phyloP scores from a whole-genome alignment of 2,888 invertebrate species.

The Ametastegia equiseti region DNA sequence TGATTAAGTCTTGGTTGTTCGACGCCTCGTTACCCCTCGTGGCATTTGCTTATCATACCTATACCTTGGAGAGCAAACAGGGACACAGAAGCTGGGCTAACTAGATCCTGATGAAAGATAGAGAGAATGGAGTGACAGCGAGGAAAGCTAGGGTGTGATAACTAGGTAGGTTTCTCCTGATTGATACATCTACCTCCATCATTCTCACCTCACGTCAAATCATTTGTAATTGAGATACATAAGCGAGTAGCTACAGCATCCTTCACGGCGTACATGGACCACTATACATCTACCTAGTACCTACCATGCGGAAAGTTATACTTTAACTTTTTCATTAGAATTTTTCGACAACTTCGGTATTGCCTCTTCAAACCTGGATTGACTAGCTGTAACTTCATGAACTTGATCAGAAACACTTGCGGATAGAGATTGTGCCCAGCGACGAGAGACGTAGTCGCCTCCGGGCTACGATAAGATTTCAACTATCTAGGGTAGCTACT shows the following conservation, averaged over 20 bases:
- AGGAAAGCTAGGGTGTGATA: not conserved
- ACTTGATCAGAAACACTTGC: not conserved
- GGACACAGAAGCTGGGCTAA: not conserved
- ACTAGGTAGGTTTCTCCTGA: no score
- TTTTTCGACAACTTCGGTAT: not conserved
- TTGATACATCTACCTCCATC: not conserved
- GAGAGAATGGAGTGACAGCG: not conserved
- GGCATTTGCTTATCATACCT: constrained; percentile 1
- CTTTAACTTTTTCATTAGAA: no score
- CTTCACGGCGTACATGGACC: not conserved
- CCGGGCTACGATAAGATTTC: not conserved
- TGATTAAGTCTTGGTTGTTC: constrained; percentile 30
- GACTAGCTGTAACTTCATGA: not conserved
- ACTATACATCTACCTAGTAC: not conserved
- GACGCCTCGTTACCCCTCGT: constrained; percentile 35
- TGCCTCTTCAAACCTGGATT: not conserved
- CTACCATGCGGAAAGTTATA: no score
- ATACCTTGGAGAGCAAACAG: not conserved
- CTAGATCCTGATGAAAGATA: not conserved
- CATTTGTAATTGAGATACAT: not conserved
- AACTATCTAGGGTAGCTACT: not conserved
- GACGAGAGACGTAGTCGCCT: not conserved
- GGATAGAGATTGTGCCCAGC: not conserved
- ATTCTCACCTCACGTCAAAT: not conserved
- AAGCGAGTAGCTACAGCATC: not conserved